These are phyloP conservation scores for Diprion similis DNA, from an alignment of 1,140 invertebrate species.

Conservation along the genomic window DNA sequence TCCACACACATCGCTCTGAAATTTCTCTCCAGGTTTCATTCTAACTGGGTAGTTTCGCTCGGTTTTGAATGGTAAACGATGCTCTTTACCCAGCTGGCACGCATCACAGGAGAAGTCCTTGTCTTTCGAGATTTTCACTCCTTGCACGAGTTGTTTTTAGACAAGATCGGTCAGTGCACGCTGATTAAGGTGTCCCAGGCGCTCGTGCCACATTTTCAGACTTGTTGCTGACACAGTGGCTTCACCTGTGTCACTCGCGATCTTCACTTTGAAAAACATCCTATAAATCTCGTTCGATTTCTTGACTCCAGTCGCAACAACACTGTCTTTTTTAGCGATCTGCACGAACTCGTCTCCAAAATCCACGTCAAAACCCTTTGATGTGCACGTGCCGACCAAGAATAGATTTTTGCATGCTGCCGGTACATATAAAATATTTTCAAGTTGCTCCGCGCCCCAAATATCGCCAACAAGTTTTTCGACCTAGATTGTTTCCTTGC, in stretches of 20 bases:
- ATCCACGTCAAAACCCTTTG: constrained; percentile 23
- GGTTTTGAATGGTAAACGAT: constrained; percentile 31
- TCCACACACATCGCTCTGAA: not conserved
- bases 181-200: constrained; percentile 28
- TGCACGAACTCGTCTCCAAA: constrained; percentile 16
- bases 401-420: constrained; percentile 28
- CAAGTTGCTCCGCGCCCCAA: constrained; percentile 9
- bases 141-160: constrained; percentile 21
- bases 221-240: constrained; percentile 12
- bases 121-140: constrained; percentile 14
- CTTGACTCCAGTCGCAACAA: constrained; percentile 26
- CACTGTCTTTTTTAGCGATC: constrained; percentile 24
- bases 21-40: not conserved
- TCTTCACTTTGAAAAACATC: constrained; percentile 18
- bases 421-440: constrained; percentile 25
- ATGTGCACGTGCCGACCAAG: constrained; percentile 25
- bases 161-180: constrained; percentile 20
- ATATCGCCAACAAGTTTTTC: constrained; percentile 7
- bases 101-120: constrained; percentile 33
- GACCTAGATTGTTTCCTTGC: constrained; percentile 16
- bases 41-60: constrained; percentile 13
- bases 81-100: constrained; percentile 41
- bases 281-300: constrained; percentile 10
- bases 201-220: constrained; percentile 27
- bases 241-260: not conserved